Evolutionary conservation across 1,140 invertebrate genomes (phyloP).

Genomic region (Rhagoletis pomonella): DNA sequence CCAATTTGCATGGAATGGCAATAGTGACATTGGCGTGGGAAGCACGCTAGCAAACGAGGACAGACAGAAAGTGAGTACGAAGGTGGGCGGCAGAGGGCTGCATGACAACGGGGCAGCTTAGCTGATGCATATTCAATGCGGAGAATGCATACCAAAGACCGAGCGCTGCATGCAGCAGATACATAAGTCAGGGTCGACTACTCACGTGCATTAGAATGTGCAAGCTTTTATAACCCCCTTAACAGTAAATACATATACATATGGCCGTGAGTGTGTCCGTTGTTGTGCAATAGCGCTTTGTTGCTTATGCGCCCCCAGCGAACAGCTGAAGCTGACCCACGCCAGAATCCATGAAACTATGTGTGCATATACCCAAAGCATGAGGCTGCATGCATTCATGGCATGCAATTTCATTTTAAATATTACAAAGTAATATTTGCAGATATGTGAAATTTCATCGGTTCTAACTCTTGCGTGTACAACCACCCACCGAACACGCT

Average conservation of each 20-base stretch:
- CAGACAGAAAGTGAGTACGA: background rate
- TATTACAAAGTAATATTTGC: slow-evolving; percentile 42
- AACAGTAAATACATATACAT: no score
- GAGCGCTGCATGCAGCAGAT: background rate
- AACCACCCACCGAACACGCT: no score
- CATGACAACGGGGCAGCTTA: background rate
- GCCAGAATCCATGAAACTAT: no score
- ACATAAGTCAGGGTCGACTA: no score
- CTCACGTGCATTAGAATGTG: no score
- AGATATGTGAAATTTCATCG: background rate
- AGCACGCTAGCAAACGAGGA: background rate
- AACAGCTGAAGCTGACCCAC: background rate
- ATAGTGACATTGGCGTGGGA: background rate
- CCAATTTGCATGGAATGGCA: slow-evolving; percentile 43
- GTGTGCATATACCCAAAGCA: no score
- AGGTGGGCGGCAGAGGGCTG: no score
- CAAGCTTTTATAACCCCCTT: no score
- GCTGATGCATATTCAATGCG: background rate
- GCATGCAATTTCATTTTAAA: slow-evolving; percentile 43
- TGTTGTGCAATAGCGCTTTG: background rate
- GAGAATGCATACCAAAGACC: background rate
- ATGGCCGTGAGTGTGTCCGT: background rate
- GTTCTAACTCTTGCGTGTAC: background rate
- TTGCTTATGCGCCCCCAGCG: background rate
- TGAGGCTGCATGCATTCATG: background rate